These are phyloP conservation scores for Bos indicus DNA, from an alignment of 2,113 vertebrate genomes.

Conservation along the genomic window DNA sequence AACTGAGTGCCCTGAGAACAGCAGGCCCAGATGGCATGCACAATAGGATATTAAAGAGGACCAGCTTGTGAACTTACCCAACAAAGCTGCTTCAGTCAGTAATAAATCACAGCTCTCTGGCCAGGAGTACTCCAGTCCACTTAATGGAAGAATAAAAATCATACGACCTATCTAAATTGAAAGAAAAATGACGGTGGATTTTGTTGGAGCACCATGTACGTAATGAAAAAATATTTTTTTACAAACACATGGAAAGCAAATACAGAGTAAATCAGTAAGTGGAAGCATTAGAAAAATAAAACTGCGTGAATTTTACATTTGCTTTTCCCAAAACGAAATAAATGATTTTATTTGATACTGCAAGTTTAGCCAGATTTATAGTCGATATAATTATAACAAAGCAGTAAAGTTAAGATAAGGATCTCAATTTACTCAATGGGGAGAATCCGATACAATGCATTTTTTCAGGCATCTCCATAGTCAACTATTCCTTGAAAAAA, in stretches of 20 bases:
- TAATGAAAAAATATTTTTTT: neutral
- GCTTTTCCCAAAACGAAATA: neutral
- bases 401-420: neutral
- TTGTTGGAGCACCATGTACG: neutral
- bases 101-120: slow-evolving; percentile 61
- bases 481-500: neutral
- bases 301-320: neutral
- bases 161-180: neutral
- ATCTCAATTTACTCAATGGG: neutral
- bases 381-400: neutral
- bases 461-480: neutral
- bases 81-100: slow-evolving; percentile 18
- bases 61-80: slow-evolving; percentile 45
- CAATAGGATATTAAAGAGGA: slow-evolving; percentile 62
- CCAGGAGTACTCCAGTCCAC: neutral
- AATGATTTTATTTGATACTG: neutral
- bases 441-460: neutral
- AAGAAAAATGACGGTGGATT: neutral
- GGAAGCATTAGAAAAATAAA: neutral
- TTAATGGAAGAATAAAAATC: slow-evolving; percentile 22
- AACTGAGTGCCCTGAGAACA: neutral
- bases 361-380: neutral
- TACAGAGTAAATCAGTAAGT: neutral
- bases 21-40: slow-evolving; percentile 62
- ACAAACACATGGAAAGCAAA: neutral